These are phyloP conservation scores for Trissolcus brochymenae DNA, from an alignment of 2,888 invertebrate species.

Conservation along the genomic window DNA sequence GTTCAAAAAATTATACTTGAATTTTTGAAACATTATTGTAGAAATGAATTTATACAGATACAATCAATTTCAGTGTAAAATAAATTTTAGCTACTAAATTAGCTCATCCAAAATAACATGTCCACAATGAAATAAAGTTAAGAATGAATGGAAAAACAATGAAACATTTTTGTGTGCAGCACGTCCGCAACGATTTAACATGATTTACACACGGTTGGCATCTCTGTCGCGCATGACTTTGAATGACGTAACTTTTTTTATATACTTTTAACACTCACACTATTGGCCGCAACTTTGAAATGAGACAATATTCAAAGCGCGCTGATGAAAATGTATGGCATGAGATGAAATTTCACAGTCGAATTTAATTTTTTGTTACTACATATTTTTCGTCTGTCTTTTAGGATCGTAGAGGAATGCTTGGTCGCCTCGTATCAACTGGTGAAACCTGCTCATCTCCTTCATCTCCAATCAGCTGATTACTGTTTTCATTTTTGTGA, in stretches of 20 bases:
- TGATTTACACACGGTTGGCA: conserved; percentile 34
- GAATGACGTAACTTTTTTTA: conserved; percentile 38
- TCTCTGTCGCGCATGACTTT: conserved; percentile 41
- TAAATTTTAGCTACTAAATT: too few species aligned
- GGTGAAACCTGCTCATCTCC: conserved; percentile 16
- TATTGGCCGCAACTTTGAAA: conserved; percentile 11
- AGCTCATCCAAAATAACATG: too few species aligned
- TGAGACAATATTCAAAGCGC: background rate
- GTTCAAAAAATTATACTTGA: too few species aligned
- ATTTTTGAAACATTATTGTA: too few species aligned
- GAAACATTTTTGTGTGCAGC: background rate
- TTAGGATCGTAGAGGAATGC: background rate
- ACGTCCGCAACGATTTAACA: background rate
- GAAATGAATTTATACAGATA: too few species aligned
- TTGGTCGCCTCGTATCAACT: conserved; percentile 9
- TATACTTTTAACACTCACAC: conserved; percentile 27
- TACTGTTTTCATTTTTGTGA: conserved; percentile 69
- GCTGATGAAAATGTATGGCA: conserved; percentile 2
- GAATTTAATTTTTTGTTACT: background rate
- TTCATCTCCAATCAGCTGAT: conserved; percentile 70
- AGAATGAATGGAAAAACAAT: background rate
- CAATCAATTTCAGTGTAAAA: too few species aligned
- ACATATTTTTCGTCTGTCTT: background rate
- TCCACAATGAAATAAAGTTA: too few species aligned
- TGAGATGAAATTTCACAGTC: conserved; percentile 1